Evolutionary conservation across 2,888 invertebrate genomes (phyloP), one percentile per base, ranked within the genome.

Genomic region (Anarsia innoxiella): DNA sequence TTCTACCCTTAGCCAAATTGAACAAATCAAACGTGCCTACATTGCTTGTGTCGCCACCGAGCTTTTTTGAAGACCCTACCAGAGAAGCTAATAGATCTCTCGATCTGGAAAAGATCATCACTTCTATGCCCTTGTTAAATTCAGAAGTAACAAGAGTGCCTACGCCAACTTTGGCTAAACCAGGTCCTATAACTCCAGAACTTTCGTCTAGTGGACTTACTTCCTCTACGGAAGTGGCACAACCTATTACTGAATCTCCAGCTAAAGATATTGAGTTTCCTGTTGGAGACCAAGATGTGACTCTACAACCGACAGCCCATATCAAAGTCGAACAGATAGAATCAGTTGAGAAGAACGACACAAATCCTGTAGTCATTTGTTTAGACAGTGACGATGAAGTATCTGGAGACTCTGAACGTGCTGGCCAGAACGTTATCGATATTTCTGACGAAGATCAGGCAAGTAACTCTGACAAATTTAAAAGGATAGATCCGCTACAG

Each of bases 371-470:
- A 0, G 60, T 76, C 9, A 51, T 56, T 14, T 73, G 72, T 29
- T 46, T 82, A 23, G 83, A 84, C 34, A 83, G 82, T 36, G 84
- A 85, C 15, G 84, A 83, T 1, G 84, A 82, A 2, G 59, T 50
- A 3, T 10, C 35, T 2, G 37, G 34, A 44, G 38, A 50, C 14
- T 15, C 48, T 12, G 2, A 3, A 5, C 12, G 12, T 3, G 4
- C 25, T 0, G 46, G 38, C 9, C 45, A 41, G 11, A 42, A 47
- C 13, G 44, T 65, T 16, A 59, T 70, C 8, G 63, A 66, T 29
- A 44, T 67, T 1, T 65, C 71, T 0, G 60, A 58, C 9, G 67
- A 74, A 0, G 62, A 65, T 1, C 10, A 11, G 4, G 10, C 35
- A 19, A 19, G 19, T 19, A 19, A n/a, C 25, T n/a, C n/a, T 12